Base-by-base conservation (phyloP, 2,888 invertebrate species). In the Aphodius sticticus region DNA sequence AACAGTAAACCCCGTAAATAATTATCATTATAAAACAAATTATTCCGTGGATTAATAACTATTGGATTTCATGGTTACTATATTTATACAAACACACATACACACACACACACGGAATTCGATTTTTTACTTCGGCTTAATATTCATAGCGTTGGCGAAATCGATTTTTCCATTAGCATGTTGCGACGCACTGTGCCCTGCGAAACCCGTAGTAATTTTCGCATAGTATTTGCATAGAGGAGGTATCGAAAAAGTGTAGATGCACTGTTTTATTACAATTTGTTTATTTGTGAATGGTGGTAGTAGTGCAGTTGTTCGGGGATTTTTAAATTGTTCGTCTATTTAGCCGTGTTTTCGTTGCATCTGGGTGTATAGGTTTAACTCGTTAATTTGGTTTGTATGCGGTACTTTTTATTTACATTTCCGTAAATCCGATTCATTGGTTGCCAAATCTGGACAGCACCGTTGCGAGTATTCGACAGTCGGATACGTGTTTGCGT, bases 121-220 rank as follows among this genome's bases (percentile, higher is more conserved):
- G 14, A 36, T 36, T 74, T 35, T 69, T 76, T 76, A 69, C 76
- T 53, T 53, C 4, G 53, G 53, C 53, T 53, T 53, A 53, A 53
- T 53, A 53, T 53, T 53, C 53, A 53, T 53, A 9, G 53, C 53
- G 53, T 53, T 53, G 53, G 53, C 53, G 4, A 53, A 53, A 53
- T 53, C 53, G 53, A 53, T 53, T 53, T 53, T 53, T 53, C 53
- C 53, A 53, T 53, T 53, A 53, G 53, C 9, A 9, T 53, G 53
- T 5, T 53, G 53, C 53, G 53, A 53, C 53, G 26, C 26, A 53
- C 53, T 53, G 53, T 26, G 26, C 26, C 26, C 53, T 53, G 53
- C 53, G 53, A 5, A 53, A 53, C 1, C 53, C 2, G 53, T 12
- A 53, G 26, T 26, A 26, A 3, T 26, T 26, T 26, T 26, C 26